These are phyloP conservation scores for Axea sp. DNA, from an alignment of 2,888 invertebrate genomes.

Conservation along the genomic window DNA sequence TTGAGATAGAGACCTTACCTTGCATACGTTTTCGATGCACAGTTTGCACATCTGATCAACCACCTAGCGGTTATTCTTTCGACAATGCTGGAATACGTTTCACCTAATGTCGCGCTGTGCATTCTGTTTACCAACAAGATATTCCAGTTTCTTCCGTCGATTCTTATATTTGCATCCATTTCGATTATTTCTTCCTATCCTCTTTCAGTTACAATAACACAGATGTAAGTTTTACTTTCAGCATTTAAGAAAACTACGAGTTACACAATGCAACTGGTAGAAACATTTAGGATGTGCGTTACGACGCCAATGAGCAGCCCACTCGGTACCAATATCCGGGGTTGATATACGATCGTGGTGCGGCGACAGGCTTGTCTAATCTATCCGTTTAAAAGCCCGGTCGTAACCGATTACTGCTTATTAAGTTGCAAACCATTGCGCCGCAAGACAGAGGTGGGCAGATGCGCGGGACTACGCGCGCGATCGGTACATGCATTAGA, in stretches of 20 bases:
- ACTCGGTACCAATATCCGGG: slow-evolving; percentile 47
- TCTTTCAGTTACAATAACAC: too few species aligned
- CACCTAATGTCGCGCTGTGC: not conserved
- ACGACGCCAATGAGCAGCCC: slow-evolving; percentile 27
- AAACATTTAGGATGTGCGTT: slow-evolving; percentile 23
- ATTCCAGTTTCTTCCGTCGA: too few species aligned
- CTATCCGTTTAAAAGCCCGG: slow-evolving; percentile 58
- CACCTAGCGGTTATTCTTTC: slow-evolving; percentile 5
- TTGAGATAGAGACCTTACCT: slow-evolving; percentile 15
- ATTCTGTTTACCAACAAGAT: not conserved
- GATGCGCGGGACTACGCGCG: slow-evolving; percentile 35
- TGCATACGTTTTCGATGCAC: slow-evolving; percentile 21
- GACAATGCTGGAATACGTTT: not conserved
- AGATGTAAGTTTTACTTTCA: too few species aligned
- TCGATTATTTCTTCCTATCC: too few species aligned
- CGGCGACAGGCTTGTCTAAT: slow-evolving; percentile 60
- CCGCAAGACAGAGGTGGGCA: slow-evolving; percentile 55
- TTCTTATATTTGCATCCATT: too few species aligned
- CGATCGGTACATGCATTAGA: slow-evolving; percentile 56
- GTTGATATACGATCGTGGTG: slow-evolving; percentile 53
- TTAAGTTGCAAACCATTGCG: slow-evolving; percentile 59
- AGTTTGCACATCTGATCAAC: slow-evolving; percentile 20
- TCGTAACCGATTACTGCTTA: slow-evolving; percentile 58
- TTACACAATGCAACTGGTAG: too few species aligned
- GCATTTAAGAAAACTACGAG: too few species aligned